Evolutionary conservation across 2,797 vertebrate species (phyloP).

Genomic region (Rhincodon typus): DNA sequence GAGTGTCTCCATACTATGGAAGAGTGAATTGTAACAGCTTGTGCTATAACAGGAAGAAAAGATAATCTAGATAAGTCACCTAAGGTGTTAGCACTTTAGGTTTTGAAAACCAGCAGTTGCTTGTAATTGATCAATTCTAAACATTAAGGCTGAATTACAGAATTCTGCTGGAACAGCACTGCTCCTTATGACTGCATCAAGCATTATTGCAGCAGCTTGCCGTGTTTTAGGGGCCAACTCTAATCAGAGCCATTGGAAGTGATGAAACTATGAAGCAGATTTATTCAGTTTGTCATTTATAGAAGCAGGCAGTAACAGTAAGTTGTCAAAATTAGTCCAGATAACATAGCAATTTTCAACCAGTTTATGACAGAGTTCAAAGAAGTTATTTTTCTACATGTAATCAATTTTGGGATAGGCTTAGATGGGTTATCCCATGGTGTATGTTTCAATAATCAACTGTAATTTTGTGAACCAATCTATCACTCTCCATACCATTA

Average conservation of each 20-base stretch:
- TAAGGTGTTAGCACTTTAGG: neutral
- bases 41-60: neutral
- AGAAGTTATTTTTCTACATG: neutral
- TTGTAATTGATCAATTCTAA: neutral
- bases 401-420: neutral
- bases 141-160: neutral
- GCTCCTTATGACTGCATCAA: neutral
- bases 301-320: neutral
- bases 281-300: neutral
- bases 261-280: neutral
- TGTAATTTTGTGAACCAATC: neutral
- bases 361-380: neutral
- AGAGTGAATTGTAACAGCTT: neutral
- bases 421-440: neutral
- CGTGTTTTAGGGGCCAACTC: neutral
- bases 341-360: neutral
- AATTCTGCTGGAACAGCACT: neutral
- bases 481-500: neutral
- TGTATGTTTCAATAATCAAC: neutral
- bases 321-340: neutral
- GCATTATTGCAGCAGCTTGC: neutral
- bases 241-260: neutral
- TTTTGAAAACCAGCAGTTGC: neutral
- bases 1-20: neutral
- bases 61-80: neutral